A percentile compares a stretch with the other conserved stretches of the same genome.
phyloP scores from a whole-genome alignment of 2,888 invertebrate species.

The Euproctis similis region DNA sequence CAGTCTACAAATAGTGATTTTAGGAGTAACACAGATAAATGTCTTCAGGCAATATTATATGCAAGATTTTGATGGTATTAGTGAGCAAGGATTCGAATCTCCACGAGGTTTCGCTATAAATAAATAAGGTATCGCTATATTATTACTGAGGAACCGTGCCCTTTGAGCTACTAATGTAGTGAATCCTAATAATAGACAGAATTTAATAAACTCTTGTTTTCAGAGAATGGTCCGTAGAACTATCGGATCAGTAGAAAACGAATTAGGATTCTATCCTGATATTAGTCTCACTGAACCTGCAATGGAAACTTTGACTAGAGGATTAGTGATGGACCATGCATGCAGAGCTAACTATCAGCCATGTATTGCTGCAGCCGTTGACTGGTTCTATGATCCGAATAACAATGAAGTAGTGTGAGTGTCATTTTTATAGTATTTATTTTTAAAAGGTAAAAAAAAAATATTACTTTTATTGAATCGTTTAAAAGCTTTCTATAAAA shows the following conservation, averaged over 20 bases:
- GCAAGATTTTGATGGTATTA: too few species aligned
- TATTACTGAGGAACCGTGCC: too few species aligned
- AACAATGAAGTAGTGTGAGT: slow-evolving; percentile 48
- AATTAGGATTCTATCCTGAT: slow-evolving; percentile 50
- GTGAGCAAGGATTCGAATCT: too few species aligned
- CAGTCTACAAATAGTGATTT: background rate
- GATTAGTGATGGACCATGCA: slow-evolving; percentile 64
- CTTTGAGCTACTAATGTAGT: too few species aligned
- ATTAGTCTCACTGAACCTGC: slow-evolving; percentile 34
- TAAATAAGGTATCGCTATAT: too few species aligned
- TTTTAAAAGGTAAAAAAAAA: background rate
- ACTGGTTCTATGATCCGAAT: slow-evolving; percentile 54
- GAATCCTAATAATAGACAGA: too few species aligned
- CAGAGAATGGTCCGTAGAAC: slow-evolving; percentile 58
- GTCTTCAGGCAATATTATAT: too few species aligned
- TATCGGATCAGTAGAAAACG: slow-evolving; percentile 38
- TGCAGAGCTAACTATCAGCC: slow-evolving; percentile 52
- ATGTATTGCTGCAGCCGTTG: slow-evolving; percentile 60
- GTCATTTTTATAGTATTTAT: background rate
- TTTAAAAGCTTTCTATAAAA: too few species aligned
- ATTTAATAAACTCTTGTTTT: slow-evolving; percentile 3
- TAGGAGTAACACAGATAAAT: too few species aligned
- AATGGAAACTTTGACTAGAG: slow-evolving; percentile 51
- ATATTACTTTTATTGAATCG: too few species aligned
- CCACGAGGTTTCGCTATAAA: too few species aligned